Conservation (phyloP, 1,140 invertebrate species). For the Pseudomyrmex dendroicus region DNA sequence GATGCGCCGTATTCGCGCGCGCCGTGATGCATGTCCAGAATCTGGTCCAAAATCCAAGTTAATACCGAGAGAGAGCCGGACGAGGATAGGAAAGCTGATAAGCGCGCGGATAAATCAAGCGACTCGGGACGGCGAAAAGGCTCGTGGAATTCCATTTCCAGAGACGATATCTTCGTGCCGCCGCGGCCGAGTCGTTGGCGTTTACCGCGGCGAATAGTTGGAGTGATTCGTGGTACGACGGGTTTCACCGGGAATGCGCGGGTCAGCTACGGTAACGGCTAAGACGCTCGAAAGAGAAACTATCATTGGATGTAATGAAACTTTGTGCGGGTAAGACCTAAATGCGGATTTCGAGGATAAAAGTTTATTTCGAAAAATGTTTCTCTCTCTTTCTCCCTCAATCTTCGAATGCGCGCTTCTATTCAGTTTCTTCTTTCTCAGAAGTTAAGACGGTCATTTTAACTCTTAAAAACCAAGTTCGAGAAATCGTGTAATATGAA, state of each 20-base stretch:
- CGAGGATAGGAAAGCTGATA: conserved; percentile 58
- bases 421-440: background rate
- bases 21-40: conserved; percentile 44
- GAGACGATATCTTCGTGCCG: conserved; percentile 62
- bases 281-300: conserved; percentile 15
- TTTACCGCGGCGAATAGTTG: conserved; percentile 49
- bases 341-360: conserved; percentile 11
- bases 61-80: conserved; percentile 24
- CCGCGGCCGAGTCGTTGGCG: conserved; percentile 1
- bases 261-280: conserved; percentile 13
- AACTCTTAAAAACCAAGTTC: background rate
- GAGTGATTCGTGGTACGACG: conserved; percentile 36
- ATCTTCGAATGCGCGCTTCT: background rate
- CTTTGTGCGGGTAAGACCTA: background rate
- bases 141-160: conserved; percentile 68
- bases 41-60: conserved; percentile 49
- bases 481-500: background rate
- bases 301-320: conserved; percentile 30
- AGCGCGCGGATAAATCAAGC: conserved; percentile 61
- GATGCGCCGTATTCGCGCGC: conserved; percentile 37
- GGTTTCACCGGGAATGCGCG: conserved; percentile 19
- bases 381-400: background rate
- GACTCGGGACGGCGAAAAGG: conserved; percentile 57
- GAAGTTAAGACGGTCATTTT: background rate
- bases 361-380: conserved; percentile 15